Conservation (phyloP, 2,797 vertebrate genomes). For the Onychomys arenicola region DNA sequence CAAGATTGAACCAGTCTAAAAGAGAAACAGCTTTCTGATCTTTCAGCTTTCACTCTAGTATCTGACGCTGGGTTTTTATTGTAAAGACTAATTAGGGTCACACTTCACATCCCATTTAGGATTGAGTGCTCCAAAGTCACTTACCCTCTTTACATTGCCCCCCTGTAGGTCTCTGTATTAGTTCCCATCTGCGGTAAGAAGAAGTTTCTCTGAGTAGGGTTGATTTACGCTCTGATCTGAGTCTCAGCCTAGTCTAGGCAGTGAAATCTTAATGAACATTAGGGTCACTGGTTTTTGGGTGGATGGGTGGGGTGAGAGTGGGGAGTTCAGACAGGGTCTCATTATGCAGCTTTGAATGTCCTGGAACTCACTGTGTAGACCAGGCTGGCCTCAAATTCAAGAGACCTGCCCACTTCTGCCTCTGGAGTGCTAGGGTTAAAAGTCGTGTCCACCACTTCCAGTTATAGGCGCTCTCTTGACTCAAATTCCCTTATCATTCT, state of each 20-base stretch:
- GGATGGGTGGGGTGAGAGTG: too few relatives aligned
- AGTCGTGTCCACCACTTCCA: not conserved
- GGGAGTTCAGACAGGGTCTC: not conserved
- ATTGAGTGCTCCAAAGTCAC: not conserved
- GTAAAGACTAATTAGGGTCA: too few relatives aligned
- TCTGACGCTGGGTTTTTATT: too few relatives aligned
- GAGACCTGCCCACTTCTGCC: not conserved
- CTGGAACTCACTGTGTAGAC: not conserved
- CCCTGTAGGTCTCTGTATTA: not conserved
- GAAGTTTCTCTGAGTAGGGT: not conserved
- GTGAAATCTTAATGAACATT: not conserved
- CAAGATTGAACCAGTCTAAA: too few relatives aligned
- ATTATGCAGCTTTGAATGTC: not conserved
- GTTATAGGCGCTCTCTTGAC: not conserved
- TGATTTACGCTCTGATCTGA: not conserved
- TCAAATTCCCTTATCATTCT: not conserved
- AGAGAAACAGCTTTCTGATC: too few relatives aligned
- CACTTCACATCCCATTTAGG: not conserved
- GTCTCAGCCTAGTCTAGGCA: not conserved
- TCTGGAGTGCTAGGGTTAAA: not conserved
- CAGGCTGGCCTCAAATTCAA: not conserved
- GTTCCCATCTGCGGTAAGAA: not conserved
- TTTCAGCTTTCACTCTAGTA: too few relatives aligned
- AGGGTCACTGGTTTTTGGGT: not conserved
- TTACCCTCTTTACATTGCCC: not conserved